Conservation (phyloP, 2,113 vertebrate genomes). For the Rhegmatorhina hoffmannsi region DNA sequence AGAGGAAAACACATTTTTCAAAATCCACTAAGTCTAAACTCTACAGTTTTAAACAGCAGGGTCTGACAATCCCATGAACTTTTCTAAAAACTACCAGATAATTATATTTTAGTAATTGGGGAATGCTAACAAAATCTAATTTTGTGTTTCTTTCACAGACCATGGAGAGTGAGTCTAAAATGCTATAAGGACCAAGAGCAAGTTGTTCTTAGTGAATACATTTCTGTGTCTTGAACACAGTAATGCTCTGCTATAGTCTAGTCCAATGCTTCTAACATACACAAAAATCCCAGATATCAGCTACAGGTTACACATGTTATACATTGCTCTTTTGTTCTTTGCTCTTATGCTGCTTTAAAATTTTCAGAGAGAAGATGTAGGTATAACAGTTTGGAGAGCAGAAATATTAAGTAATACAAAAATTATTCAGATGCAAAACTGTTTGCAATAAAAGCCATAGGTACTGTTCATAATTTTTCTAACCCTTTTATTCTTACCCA, state of each 20-base stretch:
- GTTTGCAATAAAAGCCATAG: not conserved
- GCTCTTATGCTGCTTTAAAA: not conserved
- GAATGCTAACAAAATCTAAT: not conserved
- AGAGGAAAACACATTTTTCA: constrained; percentile 25
- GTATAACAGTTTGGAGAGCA: not conserved
- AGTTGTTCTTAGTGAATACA: not conserved
- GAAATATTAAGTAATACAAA: not conserved
- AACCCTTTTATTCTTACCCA: not conserved
- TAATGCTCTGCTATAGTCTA: not conserved
- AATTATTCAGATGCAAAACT: not conserved
- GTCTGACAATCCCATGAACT: not conserved
- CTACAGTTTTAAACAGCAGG: constrained; percentile 46
- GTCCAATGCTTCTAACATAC: not conserved
- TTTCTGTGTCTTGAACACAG: not conserved
- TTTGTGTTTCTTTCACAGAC: not conserved
- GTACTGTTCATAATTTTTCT: not conserved
- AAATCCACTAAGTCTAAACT: constrained; percentile 47
- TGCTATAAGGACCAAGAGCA: not conserved
- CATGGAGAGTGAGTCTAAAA: not conserved
- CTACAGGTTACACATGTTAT: not conserved
- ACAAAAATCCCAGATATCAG: not conserved
- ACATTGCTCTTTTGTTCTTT: not conserved
- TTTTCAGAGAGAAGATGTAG: not conserved
- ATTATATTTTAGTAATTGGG: not conserved
- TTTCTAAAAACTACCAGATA: not conserved